Percentiles rank a stretch among this genome's conserved stretches.
These are phyloP conservation scores for Leuctra nigra DNA, from an alignment of 2,888 invertebrate genomes.

Conservation along the genomic window DNA sequence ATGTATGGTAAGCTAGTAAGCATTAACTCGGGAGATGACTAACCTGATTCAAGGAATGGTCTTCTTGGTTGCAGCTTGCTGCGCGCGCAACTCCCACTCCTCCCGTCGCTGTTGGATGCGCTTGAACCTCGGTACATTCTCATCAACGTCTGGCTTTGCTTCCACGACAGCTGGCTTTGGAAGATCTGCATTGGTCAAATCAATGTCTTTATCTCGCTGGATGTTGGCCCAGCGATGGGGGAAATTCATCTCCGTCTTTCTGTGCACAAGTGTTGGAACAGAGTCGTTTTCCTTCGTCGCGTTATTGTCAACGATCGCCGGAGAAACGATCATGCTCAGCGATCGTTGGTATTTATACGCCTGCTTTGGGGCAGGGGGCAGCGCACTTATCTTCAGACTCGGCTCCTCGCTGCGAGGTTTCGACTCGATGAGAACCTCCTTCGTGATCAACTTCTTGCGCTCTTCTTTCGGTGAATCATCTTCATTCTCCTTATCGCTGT, in stretches of 20 bases:
- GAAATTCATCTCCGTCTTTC: background rate
- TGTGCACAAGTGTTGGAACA: background rate
- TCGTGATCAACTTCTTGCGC: slow-evolving; percentile 33
- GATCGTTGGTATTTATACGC: background rate
- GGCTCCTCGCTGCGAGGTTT: slow-evolving; percentile 21
- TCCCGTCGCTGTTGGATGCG: slow-evolving; percentile 68
- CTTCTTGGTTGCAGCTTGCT: slow-evolving; percentile 48
- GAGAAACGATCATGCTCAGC: background rate
- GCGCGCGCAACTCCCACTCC: slow-evolving; percentile 71
- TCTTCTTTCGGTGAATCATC: slow-evolving; percentile 46
- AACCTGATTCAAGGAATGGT: slow-evolving; percentile 6
- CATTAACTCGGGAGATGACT: no score
- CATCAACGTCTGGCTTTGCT: background rate
- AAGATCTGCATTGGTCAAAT: slow-evolving; percentile 21
- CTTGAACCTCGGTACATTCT: slow-evolving; percentile 51
- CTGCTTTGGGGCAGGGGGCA: background rate
- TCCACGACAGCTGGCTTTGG: slow-evolving; percentile 7
- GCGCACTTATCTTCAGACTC: background rate
- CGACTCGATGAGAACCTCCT: slow-evolving; percentile 26
- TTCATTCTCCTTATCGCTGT: slow-evolving; percentile 69
- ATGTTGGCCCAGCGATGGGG: slow-evolving; percentile 25
- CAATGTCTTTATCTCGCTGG: slow-evolving; percentile 23
- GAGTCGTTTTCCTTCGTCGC: slow-evolving; percentile 33
- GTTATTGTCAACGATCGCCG: slow-evolving; percentile 20
- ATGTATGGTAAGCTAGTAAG: no score